Evolutionary conservation across 2,888 invertebrate genomes (phyloP).

Genomic region (Enchytraeus crypticus): DNA sequence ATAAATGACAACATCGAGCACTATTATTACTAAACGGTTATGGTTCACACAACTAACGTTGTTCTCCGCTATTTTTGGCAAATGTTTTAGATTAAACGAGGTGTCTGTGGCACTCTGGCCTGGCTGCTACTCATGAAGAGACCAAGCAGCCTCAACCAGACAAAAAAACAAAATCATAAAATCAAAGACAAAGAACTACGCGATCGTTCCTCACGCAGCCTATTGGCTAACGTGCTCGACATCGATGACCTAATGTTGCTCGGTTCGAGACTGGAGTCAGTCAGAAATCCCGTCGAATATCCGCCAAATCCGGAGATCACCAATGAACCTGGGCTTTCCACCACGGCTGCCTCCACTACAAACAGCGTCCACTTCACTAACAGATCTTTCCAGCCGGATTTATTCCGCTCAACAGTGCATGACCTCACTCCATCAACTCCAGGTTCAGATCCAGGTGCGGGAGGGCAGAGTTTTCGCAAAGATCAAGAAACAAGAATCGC

Average conservation of each 20-base stretch:
- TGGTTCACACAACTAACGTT: too few species aligned
- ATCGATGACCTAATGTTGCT: conserved; percentile 71
- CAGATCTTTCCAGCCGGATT: not conserved
- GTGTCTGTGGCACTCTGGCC: conserved; percentile 94
- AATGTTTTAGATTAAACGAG: conserved; percentile 90
- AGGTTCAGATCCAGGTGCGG: too few species aligned
- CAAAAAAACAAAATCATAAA: too few species aligned
- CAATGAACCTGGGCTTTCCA: not conserved
- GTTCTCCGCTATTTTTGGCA: too few species aligned
- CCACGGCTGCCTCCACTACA: too few species aligned
- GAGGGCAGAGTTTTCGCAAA: too few species aligned
- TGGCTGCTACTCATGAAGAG: conserved; percentile 91
- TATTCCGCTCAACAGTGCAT: too few species aligned
- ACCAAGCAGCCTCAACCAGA: conserved; percentile 78
- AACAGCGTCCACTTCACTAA: not conserved
- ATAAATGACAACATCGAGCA: too few species aligned
- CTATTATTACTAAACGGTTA: too few species aligned
- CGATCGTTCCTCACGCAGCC: conserved; percentile 85
- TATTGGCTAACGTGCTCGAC: conserved; percentile 90
- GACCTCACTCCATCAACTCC: too few species aligned
- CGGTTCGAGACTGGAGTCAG: not conserved
- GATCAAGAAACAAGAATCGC: too few species aligned
- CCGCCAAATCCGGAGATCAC: not conserved
- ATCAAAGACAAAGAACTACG: conserved; percentile 46
- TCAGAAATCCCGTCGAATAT: not conserved